phyloP scores from a whole-genome alignment of 1,140 invertebrate genomes.

The Chironomus striatipennis region DNA sequence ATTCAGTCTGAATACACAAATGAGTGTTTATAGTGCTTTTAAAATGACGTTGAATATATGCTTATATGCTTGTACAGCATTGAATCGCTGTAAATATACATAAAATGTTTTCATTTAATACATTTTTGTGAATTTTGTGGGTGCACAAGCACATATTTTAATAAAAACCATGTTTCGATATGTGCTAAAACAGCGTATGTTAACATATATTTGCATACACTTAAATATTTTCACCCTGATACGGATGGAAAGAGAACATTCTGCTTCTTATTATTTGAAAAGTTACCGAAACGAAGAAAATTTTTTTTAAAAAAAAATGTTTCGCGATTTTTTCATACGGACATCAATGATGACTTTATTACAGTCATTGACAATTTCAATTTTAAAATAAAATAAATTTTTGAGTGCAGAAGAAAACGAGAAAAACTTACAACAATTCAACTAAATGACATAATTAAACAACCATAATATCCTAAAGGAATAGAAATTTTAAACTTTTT shows the following conservation, averaged over 20 bases:
- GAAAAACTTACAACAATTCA: neutral
- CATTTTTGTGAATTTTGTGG: slow-evolving; percentile 9
- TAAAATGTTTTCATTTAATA: slow-evolving; percentile 14
- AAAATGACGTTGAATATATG: slow-evolving; percentile 1
- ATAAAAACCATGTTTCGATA: neutral
- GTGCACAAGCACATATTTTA: neutral
- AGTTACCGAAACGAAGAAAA: neutral
- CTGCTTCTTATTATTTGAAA: neutral
- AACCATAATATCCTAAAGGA: slow-evolving; percentile 1
- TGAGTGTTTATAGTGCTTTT: slow-evolving; percentile 19
- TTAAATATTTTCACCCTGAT: neutral
- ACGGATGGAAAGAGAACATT: neutral
- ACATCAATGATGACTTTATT: too few species aligned
- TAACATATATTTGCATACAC: slow-evolving; percentile 14
- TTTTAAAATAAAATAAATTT: neutral
- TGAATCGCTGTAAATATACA: slow-evolving; percentile 2
- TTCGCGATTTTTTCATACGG: neutral
- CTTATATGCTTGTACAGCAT: neutral
- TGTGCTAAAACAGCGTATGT: slow-evolving; percentile 11
- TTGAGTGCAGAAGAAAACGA: neutral
- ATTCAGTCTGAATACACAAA: neutral
- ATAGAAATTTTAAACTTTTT: slow-evolving; percentile 10
- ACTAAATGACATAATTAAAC: slow-evolving; percentile 14
- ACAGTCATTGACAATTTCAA: neutral
- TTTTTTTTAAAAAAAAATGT: neutral